These are phyloP conservation scores for Bubo scandiacus DNA, from an alignment of 2,113 vertebrate genomes.

Conservation along the genomic window DNA sequence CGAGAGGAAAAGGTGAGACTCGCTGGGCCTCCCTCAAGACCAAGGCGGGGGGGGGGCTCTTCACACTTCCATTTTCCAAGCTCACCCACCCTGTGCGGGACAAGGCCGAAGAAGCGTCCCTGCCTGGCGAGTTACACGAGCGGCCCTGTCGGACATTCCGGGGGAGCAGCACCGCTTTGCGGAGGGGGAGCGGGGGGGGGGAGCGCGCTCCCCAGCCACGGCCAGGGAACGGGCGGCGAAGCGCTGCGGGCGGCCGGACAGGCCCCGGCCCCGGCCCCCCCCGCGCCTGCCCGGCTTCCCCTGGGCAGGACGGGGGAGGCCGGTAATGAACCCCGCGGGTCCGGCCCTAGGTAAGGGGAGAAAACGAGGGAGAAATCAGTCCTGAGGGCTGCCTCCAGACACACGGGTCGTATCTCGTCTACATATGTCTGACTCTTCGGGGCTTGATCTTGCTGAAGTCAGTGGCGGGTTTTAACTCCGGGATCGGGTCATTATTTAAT, in stretches of 20 bases:
- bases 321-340: too few relatives aligned
- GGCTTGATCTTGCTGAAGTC: neutral
- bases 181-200: neutral
- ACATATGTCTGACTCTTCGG: neutral
- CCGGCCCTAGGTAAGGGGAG: neutral
- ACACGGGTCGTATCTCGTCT: neutral
- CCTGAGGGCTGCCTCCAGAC: neutral
- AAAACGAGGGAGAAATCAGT: neutral
- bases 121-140: neutral
- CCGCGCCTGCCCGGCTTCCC: neutral
- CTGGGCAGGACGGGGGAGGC: neutral
- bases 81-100: neutral
- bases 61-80: neutral
- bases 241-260: neutral
- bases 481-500: neutral
- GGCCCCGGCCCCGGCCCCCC: neutral
- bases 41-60: accelerated
- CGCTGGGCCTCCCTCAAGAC: neutral
- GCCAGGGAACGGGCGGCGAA: neutral
- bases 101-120: neutral
- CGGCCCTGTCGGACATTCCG: neutral
- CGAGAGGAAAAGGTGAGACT: neutral
- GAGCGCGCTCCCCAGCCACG: neutral
- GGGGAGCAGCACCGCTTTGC: neutral
- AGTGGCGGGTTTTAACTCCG: neutral